These are phyloP conservation scores for Noctuana brunneofusca DNA, from an alignment of 2,888 invertebrate species.

Conservation along the genomic window DNA sequence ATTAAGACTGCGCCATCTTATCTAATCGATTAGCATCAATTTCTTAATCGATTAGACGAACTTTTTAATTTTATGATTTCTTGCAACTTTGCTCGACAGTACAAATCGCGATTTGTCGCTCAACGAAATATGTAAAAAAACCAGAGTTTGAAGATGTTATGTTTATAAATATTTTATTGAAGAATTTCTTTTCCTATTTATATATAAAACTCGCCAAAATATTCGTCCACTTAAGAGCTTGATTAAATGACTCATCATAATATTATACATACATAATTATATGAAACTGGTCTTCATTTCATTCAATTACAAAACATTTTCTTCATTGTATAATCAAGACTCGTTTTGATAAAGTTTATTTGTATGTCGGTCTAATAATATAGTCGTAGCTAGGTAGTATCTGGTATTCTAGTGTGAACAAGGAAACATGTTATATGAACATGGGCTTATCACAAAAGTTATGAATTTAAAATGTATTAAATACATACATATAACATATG, in stretches of 20 bases:
- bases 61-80: background rate
- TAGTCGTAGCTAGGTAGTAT: slow-evolving; percentile 6
- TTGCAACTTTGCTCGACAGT: slow-evolving; percentile 8
- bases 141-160: slow-evolving; percentile 18
- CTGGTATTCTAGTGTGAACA: slow-evolving; percentile 5
- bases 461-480: slow-evolving; percentile 1
- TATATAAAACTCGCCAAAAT: slow-evolving; percentile 24
- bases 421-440: slow-evolving; percentile 21
- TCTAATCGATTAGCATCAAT: no score
- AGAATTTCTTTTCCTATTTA: slow-evolving; percentile 16
- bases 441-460: background rate
- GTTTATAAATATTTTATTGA: slow-evolving; percentile 20
- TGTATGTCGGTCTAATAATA: slow-evolving; percentile 17
- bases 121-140: slow-evolving; percentile 11
- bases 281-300: slow-evolving; percentile 15
- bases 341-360: slow-evolving; percentile 21
- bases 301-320: slow-evolving; percentile 10
- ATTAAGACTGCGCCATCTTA: no score
- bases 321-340: slow-evolving; percentile 13
- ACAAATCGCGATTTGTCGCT: slow-evolving; percentile 19
- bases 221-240: slow-evolving; percentile 33
- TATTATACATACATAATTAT: slow-evolving; percentile 18
- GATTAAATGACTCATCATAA: slow-evolving; percentile 20
- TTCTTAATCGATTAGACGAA: background rate
- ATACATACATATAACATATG: background rate